Base-by-base conservation (phyloP, 1,140 invertebrate genomes). In the Kradibia gibbosae region DNA sequence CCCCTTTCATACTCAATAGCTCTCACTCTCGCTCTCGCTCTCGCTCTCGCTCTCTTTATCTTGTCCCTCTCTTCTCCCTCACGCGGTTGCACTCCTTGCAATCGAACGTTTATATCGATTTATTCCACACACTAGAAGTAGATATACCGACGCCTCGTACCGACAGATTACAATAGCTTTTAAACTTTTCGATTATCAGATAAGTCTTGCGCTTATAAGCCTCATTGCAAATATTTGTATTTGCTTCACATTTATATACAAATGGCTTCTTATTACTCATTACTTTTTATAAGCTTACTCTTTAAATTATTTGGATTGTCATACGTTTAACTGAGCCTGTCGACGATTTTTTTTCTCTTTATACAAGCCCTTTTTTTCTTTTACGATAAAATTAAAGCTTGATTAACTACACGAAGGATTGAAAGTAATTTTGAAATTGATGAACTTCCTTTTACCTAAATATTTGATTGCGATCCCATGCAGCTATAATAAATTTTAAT, bases 71-170 rank as follows among this genome's bases (percentile, higher is more conserved):
- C 53, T 55, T n/a, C n/a, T 62, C n/a, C 7, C 17, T 31, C 57
- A 20, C 4, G 17, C 53, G 53, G 17, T 22, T 55, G 20, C 53
- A 55, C 10, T 57, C 3, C 55, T 57, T 57, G n/a, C 1, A 4
- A 34, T 65, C 60, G 74, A 74, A 74, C 4, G 45, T 3, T 2
- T 42, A n/a, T 36, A 74, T 75, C 73, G 73, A 75, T 75, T 45
- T 75, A 75, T 75, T 57, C 73, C 8, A 7, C 17, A 1, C 11
- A n/a, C 31, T 22, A 1, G n/a, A 45, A 25, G 17, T 7, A 57
- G n/a, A 42, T n/a, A n/a, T 36, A 71, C 4, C 55, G 15, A 57
- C 11, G 50, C 34, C 8, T 57, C 25, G 3, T 39, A 4, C 0
- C 3, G 11, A 50, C 17, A 15, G 60, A 76, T 76, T 39, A 60